phyloP scores from a whole-genome alignment of 1,140 invertebrate species.

The Drosophila quadrilineata region DNA sequence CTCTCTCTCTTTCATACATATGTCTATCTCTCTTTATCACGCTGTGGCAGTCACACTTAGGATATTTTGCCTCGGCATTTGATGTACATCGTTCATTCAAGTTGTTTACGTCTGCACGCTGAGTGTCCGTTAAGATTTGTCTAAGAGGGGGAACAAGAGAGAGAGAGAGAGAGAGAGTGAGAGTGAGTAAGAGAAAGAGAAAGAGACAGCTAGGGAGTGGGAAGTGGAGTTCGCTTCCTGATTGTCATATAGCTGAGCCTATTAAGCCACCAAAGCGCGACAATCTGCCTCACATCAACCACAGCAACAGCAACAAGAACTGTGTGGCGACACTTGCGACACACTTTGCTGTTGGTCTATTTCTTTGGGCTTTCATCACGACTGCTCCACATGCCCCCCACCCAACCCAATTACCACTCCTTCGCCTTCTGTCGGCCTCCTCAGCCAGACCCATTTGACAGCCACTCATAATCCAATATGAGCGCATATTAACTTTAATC shows the following conservation, averaged over 20 bases:
- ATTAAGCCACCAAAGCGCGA: conserved; percentile 19
- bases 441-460: conserved; percentile 38
- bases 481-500: conserved; percentile 76
- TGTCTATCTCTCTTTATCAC: background rate
- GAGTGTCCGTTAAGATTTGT: background rate
- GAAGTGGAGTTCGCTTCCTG: background rate
- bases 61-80: too few species aligned
- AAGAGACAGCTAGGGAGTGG: too few species aligned
- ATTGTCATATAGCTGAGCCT: conserved; percentile 31
- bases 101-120: conserved; percentile 3
- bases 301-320: background rate
- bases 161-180: background rate
- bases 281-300: conserved; percentile 1
- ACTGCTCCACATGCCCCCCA: conserved; percentile 44
- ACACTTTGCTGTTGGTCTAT: conserved; percentile 46
- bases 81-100: conserved; percentile 20
- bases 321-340: conserved; percentile 26
- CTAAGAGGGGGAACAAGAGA: background rate
- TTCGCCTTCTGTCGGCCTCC: background rate
- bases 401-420: background rate
- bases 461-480: conserved; percentile 49
- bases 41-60: background rate
- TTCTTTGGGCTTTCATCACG: conserved; percentile 60
- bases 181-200: background rate
- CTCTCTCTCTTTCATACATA: background rate